Evolutionary conservation across 2,113 vertebrate genomes (phyloP), one percentile per base, ranked within the genome.

Genomic region (Shinisaurus crocodilurus): DNA sequence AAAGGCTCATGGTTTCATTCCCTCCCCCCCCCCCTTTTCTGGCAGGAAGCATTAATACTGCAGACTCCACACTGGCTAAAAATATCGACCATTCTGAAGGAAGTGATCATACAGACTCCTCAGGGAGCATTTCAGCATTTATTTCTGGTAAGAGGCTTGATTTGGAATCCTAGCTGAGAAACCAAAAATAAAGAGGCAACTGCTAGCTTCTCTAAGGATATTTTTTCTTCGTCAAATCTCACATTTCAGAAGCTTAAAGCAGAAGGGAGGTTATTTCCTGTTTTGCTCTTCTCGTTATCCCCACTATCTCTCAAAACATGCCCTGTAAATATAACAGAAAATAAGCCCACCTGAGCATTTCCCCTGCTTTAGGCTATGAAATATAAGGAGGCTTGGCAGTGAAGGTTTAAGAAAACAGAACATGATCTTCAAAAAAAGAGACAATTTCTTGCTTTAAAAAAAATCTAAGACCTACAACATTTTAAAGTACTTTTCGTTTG

Each of bases 181-280:
- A 69, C 34, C 15, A 80, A 88, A 79, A 50, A 92, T 57, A 95
- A 76, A 70, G 27, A 93, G 89, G 84, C 70, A 81, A 40, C 50
- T 40, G 85, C 20, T 48, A 87, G 57, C 87, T 7, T 88, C 90
- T 90, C 87, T 90, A 76, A 34, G 85, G 15, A 69, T 34, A 50
- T 50, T 57, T 90, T 94, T 92, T 85, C 91, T 79, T 84, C 65
- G 70, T 50, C 85, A 82, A 86, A 37, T 93, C 92, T 89, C 37
- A 65, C 50, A 69, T 89, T 90, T 67, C 29, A 90, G 95, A 91
- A 2, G 63, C 90, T 93, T 50, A 90, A 91, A 92, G 34, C 1
- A 94, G 93, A 65, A 50, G 13, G 0, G 92, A 86, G n/a, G 77
- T 83, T 82, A 54, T 67, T 95, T 87, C 89, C 86, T 87, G 84